Percentiles rank a stretch among this genome's conserved stretches.
These are phyloP conservation scores for Macaria liturata DNA, from an alignment of 2,888 invertebrate genomes.

Conservation along the genomic window DNA sequence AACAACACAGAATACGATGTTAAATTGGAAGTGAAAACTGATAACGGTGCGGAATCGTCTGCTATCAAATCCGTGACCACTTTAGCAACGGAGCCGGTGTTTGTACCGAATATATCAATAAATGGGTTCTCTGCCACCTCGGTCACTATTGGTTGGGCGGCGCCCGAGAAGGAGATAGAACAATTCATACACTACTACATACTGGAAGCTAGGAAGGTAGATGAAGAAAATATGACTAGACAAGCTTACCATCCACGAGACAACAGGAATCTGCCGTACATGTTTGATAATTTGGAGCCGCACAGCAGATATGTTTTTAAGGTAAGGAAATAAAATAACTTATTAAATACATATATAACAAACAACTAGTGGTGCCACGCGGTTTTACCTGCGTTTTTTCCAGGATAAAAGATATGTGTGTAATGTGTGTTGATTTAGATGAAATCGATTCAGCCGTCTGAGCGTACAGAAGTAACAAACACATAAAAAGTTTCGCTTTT, in stretches of 20 bases:
- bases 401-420: too few relatives aligned
- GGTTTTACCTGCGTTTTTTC: too few relatives aligned
- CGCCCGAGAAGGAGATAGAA: constrained; percentile 85
- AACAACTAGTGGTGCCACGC: too few relatives aligned
- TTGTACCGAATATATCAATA: constrained; percentile 90
- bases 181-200: constrained; percentile 90
- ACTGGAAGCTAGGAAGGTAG: constrained; percentile 84
- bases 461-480: too few relatives aligned
- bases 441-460: too few relatives aligned
- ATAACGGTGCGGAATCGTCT: constrained; percentile 82
- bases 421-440: too few relatives aligned
- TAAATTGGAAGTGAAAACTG: constrained; percentile 86
- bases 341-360: not conserved
- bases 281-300: constrained; percentile 90
- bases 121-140: constrained; percentile 88
- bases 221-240: constrained; percentile 71
- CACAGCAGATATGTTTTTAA: constrained; percentile 92
- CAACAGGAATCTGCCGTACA: constrained; percentile 86
- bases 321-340: constrained; percentile 61
- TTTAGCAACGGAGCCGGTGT: constrained; percentile 88
- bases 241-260: constrained; percentile 87
- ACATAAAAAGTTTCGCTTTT: too few relatives aligned
- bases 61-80: constrained; percentile 83
- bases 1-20: constrained; percentile 87
- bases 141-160: constrained; percentile 91